phyloP scores from a whole-genome alignment of 2,113 vertebrate species.

The Tylochromis polylepis region DNA sequence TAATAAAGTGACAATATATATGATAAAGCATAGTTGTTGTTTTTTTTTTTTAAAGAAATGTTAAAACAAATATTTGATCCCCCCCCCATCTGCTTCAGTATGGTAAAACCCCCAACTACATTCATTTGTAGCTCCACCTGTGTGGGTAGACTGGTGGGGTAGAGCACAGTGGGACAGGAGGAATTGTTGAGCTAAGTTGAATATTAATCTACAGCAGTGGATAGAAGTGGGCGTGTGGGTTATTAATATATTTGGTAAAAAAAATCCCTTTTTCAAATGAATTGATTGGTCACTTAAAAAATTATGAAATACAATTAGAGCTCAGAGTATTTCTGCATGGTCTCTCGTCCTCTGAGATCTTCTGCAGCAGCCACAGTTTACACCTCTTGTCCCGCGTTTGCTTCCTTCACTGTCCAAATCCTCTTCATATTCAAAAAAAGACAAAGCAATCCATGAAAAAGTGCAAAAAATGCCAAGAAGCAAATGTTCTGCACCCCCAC shows the following conservation, averaged over 20 bases:
- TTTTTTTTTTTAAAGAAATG: constrained; percentile 47
- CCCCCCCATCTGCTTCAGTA: constrained; percentile 39
- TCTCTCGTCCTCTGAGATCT: constrained; percentile 57
- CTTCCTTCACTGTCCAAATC: constrained; percentile 29
- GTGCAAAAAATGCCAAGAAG: constrained; percentile 81
- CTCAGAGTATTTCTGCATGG: constrained; percentile 61
- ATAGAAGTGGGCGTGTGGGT: constrained; percentile 38
- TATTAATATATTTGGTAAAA: constrained; percentile 47
- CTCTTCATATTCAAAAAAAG: constrained; percentile 49
- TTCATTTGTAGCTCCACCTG: constrained; percentile 66
- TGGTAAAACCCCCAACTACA: constrained; percentile 65
- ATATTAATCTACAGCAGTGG: constrained; percentile 45
- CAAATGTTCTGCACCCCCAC: constrained; percentile 66
- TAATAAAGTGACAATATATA: constrained; percentile 60
- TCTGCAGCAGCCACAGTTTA: constrained; percentile 40
- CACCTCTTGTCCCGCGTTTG: constrained; percentile 22
- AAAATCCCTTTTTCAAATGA: constrained; percentile 38
- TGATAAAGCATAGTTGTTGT: constrained; percentile 36
- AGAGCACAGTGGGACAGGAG: constrained; percentile 50
- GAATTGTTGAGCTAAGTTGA: constrained; percentile 32
- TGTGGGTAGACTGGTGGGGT: constrained; percentile 45
- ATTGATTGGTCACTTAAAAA: constrained; percentile 60
- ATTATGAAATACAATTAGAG: constrained; percentile 60
- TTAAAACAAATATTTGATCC: constrained; percentile 47
- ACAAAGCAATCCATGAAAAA: constrained; percentile 76